Conservation (phyloP, 2,888 invertebrate species). For the Drosophila emarginata region DNA sequence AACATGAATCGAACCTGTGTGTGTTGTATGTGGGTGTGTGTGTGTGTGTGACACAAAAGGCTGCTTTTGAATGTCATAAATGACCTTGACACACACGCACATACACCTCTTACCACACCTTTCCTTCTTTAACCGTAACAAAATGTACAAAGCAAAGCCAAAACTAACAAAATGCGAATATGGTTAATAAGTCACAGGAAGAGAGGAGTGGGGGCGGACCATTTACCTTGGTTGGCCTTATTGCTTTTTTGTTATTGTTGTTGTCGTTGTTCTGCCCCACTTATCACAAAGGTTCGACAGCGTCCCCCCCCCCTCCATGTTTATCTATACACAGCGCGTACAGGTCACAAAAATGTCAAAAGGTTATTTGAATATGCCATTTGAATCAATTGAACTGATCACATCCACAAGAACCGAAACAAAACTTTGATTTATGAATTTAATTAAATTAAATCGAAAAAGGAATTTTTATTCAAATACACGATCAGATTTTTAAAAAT, state of each 20-base stretch:
- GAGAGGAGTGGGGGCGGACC: neutral
- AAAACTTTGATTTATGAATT: no score
- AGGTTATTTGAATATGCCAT: neutral
- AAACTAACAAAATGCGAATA: conserved; percentile 40
- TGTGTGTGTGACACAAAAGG: conserved; percentile 52
- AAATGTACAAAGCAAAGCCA: conserved; percentile 18
- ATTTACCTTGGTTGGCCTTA: conserved; percentile 31
- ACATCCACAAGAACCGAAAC: no score
- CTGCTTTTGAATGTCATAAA: conserved; percentile 65
- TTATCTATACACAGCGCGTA: conserved; percentile 13
- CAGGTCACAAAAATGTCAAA: conserved; percentile 30
- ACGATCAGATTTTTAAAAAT: no score
- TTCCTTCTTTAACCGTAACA: conserved; percentile 58
- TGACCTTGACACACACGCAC: conserved; percentile 69
- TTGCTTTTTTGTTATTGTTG: conserved; percentile 9
- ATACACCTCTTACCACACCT: conserved; percentile 60
- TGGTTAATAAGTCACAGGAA: conserved; percentile 35
- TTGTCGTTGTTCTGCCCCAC: conserved; percentile 6
- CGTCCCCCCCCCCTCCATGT: neutral
- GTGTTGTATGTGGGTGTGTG: conserved; percentile 31
- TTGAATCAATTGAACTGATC: neutral
- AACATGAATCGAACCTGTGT: conserved; percentile 40
- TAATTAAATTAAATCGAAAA: no score
- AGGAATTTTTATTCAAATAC: no score
- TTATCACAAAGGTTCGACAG: conserved; percentile 23